Percentiles rank a stretch among this genome's conserved stretches.
These are phyloP conservation scores for Aphyosemion australe DNA, from an alignment of 2,113 vertebrate genomes.

Conservation along the genomic window DNA sequence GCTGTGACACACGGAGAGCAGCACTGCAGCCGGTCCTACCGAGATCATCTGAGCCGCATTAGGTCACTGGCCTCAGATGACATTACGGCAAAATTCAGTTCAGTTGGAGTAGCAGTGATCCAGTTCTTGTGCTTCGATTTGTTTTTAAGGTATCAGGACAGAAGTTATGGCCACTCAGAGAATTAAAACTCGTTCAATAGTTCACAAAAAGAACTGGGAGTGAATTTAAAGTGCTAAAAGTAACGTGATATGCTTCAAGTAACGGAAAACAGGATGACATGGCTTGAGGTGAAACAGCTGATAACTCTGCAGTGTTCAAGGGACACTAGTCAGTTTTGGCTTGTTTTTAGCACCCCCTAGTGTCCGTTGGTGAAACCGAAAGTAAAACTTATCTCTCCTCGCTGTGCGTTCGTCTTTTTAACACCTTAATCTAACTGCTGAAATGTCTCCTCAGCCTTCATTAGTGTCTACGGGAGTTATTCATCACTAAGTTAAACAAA, in stretches of 20 bases:
- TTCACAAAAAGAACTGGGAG: not conserved
- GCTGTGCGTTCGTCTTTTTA: no score
- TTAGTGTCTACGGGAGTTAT: no score
- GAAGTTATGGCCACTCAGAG: not conserved
- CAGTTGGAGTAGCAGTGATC: no score
- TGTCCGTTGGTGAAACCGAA: no score
- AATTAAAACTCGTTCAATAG: not conserved
- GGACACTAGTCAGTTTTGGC: no score
- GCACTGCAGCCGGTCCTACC: not conserved
- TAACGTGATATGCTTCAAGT: not conserved
- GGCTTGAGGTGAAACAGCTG: not conserved
- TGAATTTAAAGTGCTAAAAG: not conserved
- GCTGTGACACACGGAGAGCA: conserved; percentile 10
- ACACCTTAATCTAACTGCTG: no score
- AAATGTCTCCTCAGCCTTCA: no score
- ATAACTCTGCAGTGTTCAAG: not conserved
- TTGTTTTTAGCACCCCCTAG: no score
- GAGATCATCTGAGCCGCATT: conserved; percentile 23
- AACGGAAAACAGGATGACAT: not conserved
- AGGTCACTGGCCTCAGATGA: conserved; percentile 8
- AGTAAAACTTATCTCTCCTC: no score
- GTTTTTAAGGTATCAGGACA: not conserved
- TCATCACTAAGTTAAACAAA: no score
- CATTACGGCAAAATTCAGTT: no score
- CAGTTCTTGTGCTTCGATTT: not conserved